These are phyloP conservation scores for Vireo altiloquus DNA, from an alignment of 2,113 vertebrate genomes.

Conservation along the genomic window DNA sequence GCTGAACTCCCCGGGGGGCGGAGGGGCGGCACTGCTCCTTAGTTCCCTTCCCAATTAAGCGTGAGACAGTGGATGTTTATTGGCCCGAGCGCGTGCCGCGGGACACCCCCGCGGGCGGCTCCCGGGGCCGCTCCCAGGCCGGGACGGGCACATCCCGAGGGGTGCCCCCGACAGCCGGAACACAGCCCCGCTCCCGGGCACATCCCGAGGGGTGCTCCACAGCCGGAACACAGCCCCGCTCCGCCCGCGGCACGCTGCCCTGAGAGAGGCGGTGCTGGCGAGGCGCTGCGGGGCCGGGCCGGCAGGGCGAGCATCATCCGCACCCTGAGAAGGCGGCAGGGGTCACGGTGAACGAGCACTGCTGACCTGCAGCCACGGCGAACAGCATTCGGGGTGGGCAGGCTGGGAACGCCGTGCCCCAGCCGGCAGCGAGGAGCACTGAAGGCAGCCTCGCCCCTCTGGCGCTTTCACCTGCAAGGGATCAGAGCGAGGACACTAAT, in stretches of 20 bases:
- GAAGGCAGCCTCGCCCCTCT: accelerated
- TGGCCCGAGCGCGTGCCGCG: not conserved
- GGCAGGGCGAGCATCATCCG: not conserved
- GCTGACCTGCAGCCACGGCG: not conserved
- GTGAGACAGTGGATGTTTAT: not conserved
- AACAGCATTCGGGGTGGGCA: accelerated
- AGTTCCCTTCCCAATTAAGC: constrained; percentile 28
- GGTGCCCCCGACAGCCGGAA: not conserved
- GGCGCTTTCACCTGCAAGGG: not conserved
- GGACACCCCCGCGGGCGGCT: not conserved
- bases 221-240: not conserved
- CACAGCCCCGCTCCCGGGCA: too few species aligned
- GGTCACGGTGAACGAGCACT: accelerated
- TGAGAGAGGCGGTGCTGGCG: not conserved
- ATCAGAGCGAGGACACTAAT: not conserved
- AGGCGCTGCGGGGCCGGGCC: not conserved
- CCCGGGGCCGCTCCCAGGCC: too few species aligned
- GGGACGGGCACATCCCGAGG: not conserved
- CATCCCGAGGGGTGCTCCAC: not conserved
- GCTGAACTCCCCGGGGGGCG: not conserved
- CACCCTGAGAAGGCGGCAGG: not conserved
- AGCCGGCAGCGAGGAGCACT: not conserved
- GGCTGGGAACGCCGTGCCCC: not conserved
- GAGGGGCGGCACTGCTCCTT: not conserved
- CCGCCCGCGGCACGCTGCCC: not conserved